Conservation (phyloP, 2,797 vertebrate species). For the Eulemur rubriventer region DNA sequence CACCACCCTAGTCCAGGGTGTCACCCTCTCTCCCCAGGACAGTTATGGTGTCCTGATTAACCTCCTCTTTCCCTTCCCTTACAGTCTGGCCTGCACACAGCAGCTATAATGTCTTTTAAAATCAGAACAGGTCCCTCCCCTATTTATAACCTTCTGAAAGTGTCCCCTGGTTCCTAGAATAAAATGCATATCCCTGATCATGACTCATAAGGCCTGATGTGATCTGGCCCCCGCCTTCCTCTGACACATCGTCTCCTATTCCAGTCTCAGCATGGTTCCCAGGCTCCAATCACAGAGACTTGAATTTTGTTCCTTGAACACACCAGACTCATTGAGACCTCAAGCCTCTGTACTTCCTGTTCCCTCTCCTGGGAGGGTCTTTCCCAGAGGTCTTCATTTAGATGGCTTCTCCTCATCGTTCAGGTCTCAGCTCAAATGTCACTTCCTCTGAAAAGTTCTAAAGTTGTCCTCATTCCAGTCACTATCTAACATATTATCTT, state of each 20-base stretch:
- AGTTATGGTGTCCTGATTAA: neutral
- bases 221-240: neutral
- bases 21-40: neutral
- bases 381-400: neutral
- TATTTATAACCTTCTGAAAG: neutral
- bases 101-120: neutral
- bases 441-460: conserved; percentile 10
- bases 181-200: neutral
- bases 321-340: neutral
- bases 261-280: neutral
- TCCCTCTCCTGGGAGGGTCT: neutral
- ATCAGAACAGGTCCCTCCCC: neutral
- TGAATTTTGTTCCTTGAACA: conserved; percentile 1
- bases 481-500: neutral
- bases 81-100: neutral
- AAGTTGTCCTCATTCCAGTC: neutral
- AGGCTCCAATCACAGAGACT: neutral
- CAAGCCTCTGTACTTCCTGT: neutral
- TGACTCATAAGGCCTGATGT: neutral
- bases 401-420: neutral
- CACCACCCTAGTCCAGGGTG: neutral
- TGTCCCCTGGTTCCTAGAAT: neutral
- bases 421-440: neutral
- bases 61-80: neutral
- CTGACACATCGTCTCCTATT: neutral